Percentiles rank a stretch among this genome's conserved stretches.
phyloP scores from a whole-genome alignment of 1,140 invertebrate species.

The Lepeophtheirus salmonis region DNA sequence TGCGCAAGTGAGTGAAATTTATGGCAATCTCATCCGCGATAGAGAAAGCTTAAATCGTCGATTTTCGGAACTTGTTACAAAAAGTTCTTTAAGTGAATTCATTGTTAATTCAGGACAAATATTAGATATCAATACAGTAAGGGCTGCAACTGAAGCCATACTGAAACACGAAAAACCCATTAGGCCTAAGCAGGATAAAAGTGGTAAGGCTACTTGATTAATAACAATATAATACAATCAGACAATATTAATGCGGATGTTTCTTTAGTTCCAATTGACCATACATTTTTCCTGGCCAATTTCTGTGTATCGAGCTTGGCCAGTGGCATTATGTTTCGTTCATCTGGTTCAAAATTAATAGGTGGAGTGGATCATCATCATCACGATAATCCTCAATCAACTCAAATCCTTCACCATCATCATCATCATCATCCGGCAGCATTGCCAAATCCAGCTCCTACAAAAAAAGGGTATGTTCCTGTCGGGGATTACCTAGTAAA shows the following conservation, averaged over 20 bases:
- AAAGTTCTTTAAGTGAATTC: constrained; percentile 5
- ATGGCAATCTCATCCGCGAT: not conserved
- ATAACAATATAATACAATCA: not conserved
- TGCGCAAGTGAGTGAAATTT: not conserved
- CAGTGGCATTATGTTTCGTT: not conserved
- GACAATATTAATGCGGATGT: not conserved
- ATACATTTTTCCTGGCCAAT: constrained; percentile 10
- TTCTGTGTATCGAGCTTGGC: constrained; percentile 4
- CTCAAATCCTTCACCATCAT: no score
- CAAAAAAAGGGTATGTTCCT: no score
- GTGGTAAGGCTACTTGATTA: not conserved
- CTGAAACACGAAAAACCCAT: constrained; percentile 3
- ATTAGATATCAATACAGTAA: not conserved
- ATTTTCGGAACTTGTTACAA: not conserved
- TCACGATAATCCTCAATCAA: no score
- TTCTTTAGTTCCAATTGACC: constrained; percentile 4
- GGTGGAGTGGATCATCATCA: no score
- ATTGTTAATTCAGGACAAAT: not conserved
- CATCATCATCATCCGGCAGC: no score
- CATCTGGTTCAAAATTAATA: no score
- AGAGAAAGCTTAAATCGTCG: not conserved
- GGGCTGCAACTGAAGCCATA: not conserved
- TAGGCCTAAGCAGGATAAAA: not conserved
- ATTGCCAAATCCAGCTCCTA: no score
- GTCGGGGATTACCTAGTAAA: no score